Evolutionary conservation across 2,113 vertebrate genomes (phyloP).

Genomic region (Carassius carassius): DNA sequence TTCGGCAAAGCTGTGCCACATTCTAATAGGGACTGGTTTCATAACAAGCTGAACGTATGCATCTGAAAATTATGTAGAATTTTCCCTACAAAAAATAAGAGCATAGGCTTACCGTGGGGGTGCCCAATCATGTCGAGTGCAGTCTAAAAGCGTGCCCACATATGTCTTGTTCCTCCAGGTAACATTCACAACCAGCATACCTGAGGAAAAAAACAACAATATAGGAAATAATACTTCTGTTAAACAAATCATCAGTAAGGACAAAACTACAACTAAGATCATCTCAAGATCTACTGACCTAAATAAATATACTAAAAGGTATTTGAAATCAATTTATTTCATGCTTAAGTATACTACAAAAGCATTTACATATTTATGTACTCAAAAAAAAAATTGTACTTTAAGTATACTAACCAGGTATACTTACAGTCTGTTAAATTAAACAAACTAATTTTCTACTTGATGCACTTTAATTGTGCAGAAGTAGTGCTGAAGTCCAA

Average conservation of each 20-base stretch:
- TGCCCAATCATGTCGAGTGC: conserved; percentile 98
- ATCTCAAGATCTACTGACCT: background rate
- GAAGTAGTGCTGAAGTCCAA: no score
- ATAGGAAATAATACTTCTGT: background rate
- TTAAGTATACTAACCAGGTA: no score
- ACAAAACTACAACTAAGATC: background rate
- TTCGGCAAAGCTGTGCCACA: background rate
- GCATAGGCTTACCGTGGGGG: conserved; percentile 85
- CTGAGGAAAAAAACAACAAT: conserved; percentile 68
- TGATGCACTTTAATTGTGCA: no score
- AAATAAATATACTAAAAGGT: no score
- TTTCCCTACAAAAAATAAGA: background rate
- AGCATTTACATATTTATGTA: no score
- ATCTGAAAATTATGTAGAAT: background rate
- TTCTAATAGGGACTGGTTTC: background rate
- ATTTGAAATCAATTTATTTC: no score
- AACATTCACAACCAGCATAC: conserved; percentile 98
- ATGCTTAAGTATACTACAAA: no score
- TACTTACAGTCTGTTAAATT: no score
- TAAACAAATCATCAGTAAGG: background rate
- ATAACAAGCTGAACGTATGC: background rate
- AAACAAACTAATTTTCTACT: no score
- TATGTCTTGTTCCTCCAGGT: conserved; percentile 99
- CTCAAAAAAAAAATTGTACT: no score
- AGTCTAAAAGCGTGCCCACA: conserved; percentile 94